Conservation (phyloP, 1,140 invertebrate genomes). For the Brachystomella parvula region DNA sequence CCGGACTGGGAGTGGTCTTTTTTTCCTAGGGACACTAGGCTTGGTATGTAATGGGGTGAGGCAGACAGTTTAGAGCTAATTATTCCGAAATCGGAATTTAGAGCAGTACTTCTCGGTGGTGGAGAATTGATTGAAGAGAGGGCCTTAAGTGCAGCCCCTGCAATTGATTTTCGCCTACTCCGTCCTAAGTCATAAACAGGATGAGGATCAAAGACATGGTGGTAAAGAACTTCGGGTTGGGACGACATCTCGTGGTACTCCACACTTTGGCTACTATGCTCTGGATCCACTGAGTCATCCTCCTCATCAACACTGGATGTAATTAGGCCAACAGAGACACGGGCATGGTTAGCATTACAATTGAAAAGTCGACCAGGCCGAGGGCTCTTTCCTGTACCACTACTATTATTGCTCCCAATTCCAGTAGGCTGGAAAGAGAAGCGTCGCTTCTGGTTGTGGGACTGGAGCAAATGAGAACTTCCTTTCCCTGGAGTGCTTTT, state of each 20-base stretch:
- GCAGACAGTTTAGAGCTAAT: neutral
- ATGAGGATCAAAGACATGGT: neutral
- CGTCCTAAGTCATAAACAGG: neutral
- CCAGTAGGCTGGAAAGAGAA: neutral
- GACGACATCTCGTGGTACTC: neutral
- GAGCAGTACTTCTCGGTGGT: slow-evolving; percentile 18
- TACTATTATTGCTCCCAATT: neutral
- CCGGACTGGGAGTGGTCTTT: neutral
- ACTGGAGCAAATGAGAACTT: neutral
- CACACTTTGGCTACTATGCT: neutral
- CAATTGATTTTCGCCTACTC: slow-evolving; percentile 28
- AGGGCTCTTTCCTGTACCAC: neutral
- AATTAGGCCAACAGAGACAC: slow-evolving; percentile 10
- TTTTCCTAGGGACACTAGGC: neutral
- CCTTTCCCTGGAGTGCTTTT: neutral
- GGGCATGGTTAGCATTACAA: neutral
- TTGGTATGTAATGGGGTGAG: neutral
- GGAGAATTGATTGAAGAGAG: slow-evolving; percentile 32
- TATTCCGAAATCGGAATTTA: neutral
- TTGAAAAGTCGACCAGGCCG: neutral
- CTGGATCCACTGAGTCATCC: neutral
- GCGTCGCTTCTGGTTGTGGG: neutral
- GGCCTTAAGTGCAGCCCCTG: slow-evolving; percentile 30
- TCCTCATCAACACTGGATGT: slow-evolving; percentile 19
- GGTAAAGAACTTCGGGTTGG: slow-evolving; percentile 12